Evolutionary conservation across 2,113 vertebrate species (phyloP).

Genomic region (Talpa occidentalis): DNA sequence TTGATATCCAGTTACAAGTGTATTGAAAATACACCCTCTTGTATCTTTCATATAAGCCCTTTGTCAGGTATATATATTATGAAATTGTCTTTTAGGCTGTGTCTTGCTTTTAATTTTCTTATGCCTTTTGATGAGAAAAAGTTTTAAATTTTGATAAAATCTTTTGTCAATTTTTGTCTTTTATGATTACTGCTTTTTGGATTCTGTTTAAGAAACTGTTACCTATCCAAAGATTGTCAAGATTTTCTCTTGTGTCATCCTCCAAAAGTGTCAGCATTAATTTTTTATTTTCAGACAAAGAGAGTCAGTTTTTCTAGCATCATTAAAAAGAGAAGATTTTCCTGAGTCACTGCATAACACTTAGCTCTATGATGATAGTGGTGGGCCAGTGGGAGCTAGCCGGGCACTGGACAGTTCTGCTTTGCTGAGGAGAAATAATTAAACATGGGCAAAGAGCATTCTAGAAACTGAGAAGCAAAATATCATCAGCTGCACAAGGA

Average conservation of each 20-base stretch:
- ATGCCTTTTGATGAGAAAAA: neutral
- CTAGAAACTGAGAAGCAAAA: slow-evolving; percentile 96
- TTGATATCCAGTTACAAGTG: neutral
- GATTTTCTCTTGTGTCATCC: neutral
- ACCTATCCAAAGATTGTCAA: neutral
- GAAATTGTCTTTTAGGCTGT: neutral
- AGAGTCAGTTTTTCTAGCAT: neutral
- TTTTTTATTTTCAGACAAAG: neutral
- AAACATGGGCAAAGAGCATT: slow-evolving; percentile 96
- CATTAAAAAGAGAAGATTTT: neutral
- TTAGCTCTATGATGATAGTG: too few species aligned
- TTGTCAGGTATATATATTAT: neutral
- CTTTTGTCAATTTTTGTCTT: neutral
- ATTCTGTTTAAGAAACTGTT: neutral
- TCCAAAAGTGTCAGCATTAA: neutral
- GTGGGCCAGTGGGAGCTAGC: too few species aligned
- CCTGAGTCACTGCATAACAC: neutral
- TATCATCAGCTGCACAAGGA: slow-evolving; percentile 99
- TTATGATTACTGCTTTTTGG: neutral
- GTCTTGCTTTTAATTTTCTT: neutral
- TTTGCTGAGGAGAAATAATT: slow-evolving; percentile 76
- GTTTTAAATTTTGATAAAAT: neutral
- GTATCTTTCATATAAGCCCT: neutral
- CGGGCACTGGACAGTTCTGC: too few species aligned
- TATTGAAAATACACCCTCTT: neutral